Conservation (phyloP, 2,113 vertebrate genomes). For the mouse (Mus musculus) region DNA sequence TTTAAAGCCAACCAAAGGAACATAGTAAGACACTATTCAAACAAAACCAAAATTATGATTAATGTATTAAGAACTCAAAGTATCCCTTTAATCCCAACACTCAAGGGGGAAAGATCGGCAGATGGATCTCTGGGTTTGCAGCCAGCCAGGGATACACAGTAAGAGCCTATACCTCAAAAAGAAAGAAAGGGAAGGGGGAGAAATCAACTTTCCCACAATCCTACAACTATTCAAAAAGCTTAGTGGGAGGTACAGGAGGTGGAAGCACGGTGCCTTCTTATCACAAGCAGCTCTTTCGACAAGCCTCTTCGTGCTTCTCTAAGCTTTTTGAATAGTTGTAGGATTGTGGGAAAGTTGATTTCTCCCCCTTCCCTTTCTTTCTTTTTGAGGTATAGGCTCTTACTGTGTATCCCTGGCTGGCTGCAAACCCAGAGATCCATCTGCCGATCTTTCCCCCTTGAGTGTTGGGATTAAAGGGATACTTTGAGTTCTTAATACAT, state of each 20-base stretch:
- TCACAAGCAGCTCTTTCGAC: too few relatives aligned
- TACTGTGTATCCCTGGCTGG: neutral
- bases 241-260: too few relatives aligned
- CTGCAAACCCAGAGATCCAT: neutral
- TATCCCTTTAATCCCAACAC: neutral
- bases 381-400: neutral
- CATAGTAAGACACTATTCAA: neutral
- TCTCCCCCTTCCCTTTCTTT: neutral
- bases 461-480: neutral
- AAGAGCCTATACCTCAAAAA: neutral
- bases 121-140: neutral
- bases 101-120: neutral
- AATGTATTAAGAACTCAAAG: neutral
- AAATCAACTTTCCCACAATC: neutral
- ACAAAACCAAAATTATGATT: neutral
- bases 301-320: too few relatives aligned
- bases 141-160: neutral
- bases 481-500: neutral
- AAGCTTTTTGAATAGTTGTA: neutral
- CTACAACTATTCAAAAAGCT: neutral
- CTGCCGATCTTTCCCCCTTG: neutral
- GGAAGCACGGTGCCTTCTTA: too few relatives aligned
- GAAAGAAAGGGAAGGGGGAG: neutral
- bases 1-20: neutral
- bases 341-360: neutral